Evolutionary conservation across 92 coral and sea anemone genomes (phyloP), one percentile per base, ranked within the genome.

Genomic region (Umimayanthus chanpuru): DNA sequence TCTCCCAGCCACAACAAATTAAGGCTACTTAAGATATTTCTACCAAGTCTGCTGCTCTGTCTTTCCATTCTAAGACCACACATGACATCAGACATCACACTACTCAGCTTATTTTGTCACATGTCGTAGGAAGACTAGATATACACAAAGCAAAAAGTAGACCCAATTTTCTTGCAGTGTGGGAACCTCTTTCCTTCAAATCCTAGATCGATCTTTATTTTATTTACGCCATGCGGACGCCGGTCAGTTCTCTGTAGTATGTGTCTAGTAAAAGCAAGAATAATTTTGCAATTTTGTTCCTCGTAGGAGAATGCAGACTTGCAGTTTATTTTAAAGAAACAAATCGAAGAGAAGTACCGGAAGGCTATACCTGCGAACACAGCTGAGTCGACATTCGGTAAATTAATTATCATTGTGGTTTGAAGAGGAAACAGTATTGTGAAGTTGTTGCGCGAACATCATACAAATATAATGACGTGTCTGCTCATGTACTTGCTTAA

Each of bases 351-450:
- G 28, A 91, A 91, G 80, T 91, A 91, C 77, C 79, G 56, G 65
- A 91, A 91, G 49, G 93, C 93, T 41, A 43, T 84, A 29, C 93
- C 93, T 16, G 41, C 43, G 14, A 84, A 88, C 64, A 85, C 85
- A n/a, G 44, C 91, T 12, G 93, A 91, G 65, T 88, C 91, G 3
- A 88, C 91, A 7, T 88, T 91, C 78, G 93, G 93, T 91, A 79
- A 56, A 91, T 32, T 25, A 53, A 12, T 14, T 29, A 73, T 5
- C 7, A 32, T 61, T 61, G 21, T 6, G 25, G 21, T n/a, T 32
- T 73, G 28, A 9, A 20, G 28, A 36, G 20, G 77, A 12, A 53
- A 53, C 58, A 15, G 58, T 53, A 14, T 53, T 53, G 58, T 53
- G 20, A 53, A 53, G 58, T 20, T 53, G 14, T 53, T 53, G 58